phyloP scores from a whole-genome alignment of 2,888 invertebrate genomes.

The Aphidoletes aphidimyza region DNA sequence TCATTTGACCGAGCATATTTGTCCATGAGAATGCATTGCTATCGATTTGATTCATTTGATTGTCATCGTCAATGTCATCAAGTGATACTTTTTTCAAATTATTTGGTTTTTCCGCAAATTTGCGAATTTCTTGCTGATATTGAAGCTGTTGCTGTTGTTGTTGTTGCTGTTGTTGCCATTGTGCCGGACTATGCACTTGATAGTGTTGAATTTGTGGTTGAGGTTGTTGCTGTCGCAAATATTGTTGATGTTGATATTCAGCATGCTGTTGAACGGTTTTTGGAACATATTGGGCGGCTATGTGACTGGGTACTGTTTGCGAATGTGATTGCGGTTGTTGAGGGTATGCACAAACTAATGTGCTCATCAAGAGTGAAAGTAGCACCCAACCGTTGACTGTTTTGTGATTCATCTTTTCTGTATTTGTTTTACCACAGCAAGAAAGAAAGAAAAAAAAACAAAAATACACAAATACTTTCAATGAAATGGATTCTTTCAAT shows the following conservation, averaged over 20 bases:
- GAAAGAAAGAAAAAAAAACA: neutral
- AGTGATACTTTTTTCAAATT: constrained; percentile 86
- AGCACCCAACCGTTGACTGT: constrained; percentile 76
- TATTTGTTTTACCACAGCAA: neutral
- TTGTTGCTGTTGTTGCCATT: constrained; percentile 60
- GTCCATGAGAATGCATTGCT: constrained; percentile 88
- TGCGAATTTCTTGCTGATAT: constrained; percentile 57
- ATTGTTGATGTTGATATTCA: constrained; percentile 58
- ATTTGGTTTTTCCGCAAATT: constrained; percentile 87
- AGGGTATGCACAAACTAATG: constrained; percentile 76
- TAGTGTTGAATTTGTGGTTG: constrained; percentile 57
- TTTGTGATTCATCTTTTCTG: constrained; percentile 72
- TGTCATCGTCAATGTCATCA: constrained; percentile 82
- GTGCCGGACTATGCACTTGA: constrained; percentile 60
- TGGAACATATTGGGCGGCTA: constrained; percentile 58
- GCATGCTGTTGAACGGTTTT: constrained; percentile 55
- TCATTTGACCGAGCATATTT: constrained; percentile 84
- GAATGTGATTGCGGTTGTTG: too few relatives aligned
- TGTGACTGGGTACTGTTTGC: constrained; percentile 47
- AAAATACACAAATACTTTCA: neutral
- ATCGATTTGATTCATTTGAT: constrained; percentile 83
- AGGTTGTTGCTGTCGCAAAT: constrained; percentile 59
- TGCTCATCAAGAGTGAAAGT: constrained; percentile 75
- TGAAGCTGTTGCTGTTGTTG: constrained; percentile 59
- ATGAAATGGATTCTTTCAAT: neutral